Evolutionary conservation across 1,140 invertebrate genomes (phyloP).

Genomic region (Drosophila carrolli): DNA sequence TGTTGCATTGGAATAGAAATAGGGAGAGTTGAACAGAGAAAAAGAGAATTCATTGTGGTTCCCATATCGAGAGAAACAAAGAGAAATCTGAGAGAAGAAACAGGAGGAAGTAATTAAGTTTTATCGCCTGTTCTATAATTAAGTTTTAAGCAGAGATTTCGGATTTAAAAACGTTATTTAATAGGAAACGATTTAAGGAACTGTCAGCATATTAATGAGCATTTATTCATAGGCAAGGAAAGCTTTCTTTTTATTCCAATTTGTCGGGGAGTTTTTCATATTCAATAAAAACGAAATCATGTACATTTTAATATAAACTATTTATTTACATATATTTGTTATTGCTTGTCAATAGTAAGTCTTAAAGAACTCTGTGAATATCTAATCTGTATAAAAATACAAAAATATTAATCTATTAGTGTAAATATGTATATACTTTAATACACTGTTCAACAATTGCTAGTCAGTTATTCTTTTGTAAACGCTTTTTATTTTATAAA

Average conservation of each 20-base stretch:
- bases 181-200: slow-evolving; percentile 4
- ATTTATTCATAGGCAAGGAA: background rate
- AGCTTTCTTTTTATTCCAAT: background rate
- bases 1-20: slow-evolving; percentile 22
- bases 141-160: slow-evolving; percentile 21
- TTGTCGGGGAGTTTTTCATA: too few species aligned
- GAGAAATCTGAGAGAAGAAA: background rate
- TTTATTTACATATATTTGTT: slow-evolving; percentile 40
- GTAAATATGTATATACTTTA: slow-evolving; percentile 15
- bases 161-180: background rate
- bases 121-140: slow-evolving; percentile 36
- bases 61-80: slow-evolving; percentile 1
- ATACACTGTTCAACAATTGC: slow-evolving; percentile 57
- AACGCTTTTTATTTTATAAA: slow-evolving; percentile 39
- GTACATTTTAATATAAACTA: slow-evolving; percentile 22
- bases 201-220: background rate
- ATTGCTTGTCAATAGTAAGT: slow-evolving; percentile 50
- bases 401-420: slow-evolving; percentile 44
- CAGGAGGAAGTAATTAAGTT: slow-evolving; percentile 7
- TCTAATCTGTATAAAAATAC: slow-evolving; percentile 25
- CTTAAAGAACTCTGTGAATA: slow-evolving; percentile 31
- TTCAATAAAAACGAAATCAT: background rate
- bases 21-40: slow-evolving; percentile 8
- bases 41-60: slow-evolving; percentile 1
- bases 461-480: slow-evolving; percentile 36